Evolutionary conservation across 2,113 vertebrate genomes (phyloP).

Genomic region (Menura novaehollandiae): DNA sequence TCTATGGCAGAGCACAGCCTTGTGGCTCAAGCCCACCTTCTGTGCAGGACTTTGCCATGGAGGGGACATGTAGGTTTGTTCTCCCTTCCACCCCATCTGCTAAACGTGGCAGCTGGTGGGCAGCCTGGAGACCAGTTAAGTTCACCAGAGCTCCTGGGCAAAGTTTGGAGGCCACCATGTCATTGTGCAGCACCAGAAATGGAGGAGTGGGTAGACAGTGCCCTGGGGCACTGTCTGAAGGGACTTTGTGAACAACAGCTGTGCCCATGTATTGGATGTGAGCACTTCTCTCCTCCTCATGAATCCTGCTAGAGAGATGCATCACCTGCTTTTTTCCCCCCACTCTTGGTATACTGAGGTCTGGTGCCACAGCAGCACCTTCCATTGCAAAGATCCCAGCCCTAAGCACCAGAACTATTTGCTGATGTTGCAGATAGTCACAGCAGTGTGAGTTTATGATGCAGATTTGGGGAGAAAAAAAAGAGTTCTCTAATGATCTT

Average conservation of each 20-base stretch:
- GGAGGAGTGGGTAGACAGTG: not conserved
- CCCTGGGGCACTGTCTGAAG: not conserved
- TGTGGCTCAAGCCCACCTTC: not conserved
- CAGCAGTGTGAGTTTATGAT: not conserved
- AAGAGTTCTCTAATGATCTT: not conserved
- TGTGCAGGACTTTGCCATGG: not conserved
- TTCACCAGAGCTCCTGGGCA: not conserved
- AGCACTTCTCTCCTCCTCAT: not conserved
- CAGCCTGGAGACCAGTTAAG: not conserved
- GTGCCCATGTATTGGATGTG: not conserved
- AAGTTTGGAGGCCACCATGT: not conserved
- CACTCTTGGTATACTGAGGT: not conserved
- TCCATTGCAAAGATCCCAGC: not conserved
- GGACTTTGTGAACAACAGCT: not conserved
- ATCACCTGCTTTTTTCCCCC: accelerated
- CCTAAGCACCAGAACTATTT: not conserved
- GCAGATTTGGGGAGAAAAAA: not conserved
- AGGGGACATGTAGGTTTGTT: accelerated
- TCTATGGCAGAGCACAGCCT: not conserved
- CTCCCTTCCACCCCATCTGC: not conserved
- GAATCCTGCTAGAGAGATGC: not conserved
- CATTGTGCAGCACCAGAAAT: not conserved
- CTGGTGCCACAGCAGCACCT: not conserved
- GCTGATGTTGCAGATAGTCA: not conserved
- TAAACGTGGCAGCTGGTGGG: not conserved